Percentiles rank a stretch among this genome's conserved stretches.
Evolutionary conservation across 2,888 invertebrate genomes (phyloP).

Genomic region (Danaus chrysippus): DNA sequence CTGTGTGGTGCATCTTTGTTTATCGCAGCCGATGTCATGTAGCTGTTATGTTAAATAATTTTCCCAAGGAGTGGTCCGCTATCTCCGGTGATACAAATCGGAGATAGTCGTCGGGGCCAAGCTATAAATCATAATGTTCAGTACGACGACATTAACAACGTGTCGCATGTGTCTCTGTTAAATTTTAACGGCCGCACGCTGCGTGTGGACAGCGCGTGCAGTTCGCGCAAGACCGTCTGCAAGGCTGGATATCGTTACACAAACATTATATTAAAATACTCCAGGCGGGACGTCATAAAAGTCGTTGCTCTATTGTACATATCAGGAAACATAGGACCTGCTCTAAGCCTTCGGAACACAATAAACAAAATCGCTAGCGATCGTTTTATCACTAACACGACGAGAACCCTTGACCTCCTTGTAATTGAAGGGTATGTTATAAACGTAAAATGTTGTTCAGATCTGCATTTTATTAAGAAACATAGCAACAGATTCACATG

Average conservation of each 20-base stretch:
- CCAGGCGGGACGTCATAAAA: conserved; percentile 38
- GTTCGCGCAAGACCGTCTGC: background rate
- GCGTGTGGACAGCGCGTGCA: conserved; percentile 40
- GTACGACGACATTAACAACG: conserved; percentile 38
- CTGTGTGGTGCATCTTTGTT: conserved; percentile 23
- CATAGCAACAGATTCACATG: no score
- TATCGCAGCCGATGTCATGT: conserved; percentile 27
- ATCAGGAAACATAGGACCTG: conserved; percentile 46
- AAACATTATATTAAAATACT: conserved; percentile 44
- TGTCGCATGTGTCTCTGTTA: conserved; percentile 63
- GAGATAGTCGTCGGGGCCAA: conserved; percentile 31
- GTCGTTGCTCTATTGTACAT: conserved; percentile 45
- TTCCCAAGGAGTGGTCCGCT: conserved; percentile 28
- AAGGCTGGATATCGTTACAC: conserved; percentile 30
- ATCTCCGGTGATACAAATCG: conserved; percentile 34
- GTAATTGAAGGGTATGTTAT: background rate
- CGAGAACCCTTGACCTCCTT: background rate
- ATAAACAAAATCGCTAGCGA: conserved; percentile 17
- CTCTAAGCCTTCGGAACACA: conserved; percentile 34
- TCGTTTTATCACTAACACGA: background rate
- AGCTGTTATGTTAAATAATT: conserved; percentile 34
- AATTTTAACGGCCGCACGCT: conserved; percentile 59
- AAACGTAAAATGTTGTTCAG: no score
- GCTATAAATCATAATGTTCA: conserved; percentile 58
- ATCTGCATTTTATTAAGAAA: no score